Evolutionary conservation across 2,113 vertebrate species (phyloP).

Genomic region (Dipodomys stephensi): DNA sequence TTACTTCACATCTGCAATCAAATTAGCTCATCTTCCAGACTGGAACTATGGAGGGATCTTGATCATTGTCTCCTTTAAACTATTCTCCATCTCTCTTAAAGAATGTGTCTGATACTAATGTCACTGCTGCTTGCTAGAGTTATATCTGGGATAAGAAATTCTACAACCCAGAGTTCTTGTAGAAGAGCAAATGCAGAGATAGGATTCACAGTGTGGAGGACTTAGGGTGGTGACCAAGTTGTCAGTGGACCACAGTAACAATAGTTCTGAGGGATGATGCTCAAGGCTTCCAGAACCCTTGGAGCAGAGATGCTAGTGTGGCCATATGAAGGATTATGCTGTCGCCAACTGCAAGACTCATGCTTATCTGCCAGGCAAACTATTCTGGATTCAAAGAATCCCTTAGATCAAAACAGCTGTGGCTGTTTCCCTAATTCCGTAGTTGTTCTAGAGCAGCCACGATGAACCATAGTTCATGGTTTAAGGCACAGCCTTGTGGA

Average conservation of each 20-base stretch:
- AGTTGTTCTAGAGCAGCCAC: no score
- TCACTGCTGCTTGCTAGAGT: neutral
- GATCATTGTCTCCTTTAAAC: no score
- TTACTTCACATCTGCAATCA: neutral
- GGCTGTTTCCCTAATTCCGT: neutral
- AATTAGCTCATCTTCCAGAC: neutral
- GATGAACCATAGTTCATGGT: no score
- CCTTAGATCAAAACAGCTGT: neutral
- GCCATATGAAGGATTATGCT: neutral
- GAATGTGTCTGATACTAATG: neutral
- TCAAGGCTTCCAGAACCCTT: neutral
- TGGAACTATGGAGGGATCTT: no score
- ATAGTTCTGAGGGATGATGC: neutral
- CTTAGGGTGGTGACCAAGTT: neutral
- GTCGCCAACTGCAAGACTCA: neutral
- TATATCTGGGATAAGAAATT: neutral
- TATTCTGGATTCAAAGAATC: no score
- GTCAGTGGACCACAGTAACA: no score
- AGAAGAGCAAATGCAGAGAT: neutral
- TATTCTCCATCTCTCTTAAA: neutral
- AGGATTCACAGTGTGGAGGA: neutral
- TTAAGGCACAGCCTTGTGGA: no score
- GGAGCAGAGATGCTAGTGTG: rapidly evolving
- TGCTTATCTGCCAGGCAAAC: neutral
- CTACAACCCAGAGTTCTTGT: neutral